phyloP scores from a whole-genome alignment of 2,888 invertebrate genomes.

The Poecilus cupreus region DNA sequence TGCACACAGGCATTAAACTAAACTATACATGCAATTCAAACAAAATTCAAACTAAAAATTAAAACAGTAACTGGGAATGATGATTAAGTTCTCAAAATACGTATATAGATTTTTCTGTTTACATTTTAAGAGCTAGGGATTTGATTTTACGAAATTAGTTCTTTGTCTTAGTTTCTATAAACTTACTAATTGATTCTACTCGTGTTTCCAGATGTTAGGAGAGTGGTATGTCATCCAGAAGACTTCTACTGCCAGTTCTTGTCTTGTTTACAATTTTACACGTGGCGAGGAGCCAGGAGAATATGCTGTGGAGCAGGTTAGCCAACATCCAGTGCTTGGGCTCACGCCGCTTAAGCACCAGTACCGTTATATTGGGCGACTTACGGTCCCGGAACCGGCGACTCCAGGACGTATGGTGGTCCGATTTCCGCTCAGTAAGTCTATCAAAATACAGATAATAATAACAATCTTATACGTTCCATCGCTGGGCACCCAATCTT shows the following conservation, averaged over 20 bases:
- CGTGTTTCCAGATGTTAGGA: slow-evolving; percentile 79
- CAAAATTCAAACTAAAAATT: too few species aligned
- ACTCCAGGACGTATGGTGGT: slow-evolving; percentile 84
- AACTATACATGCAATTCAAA: too few species aligned
- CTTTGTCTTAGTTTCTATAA: too few species aligned
- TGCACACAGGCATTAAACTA: too few species aligned
- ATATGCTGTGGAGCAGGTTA: slow-evolving; percentile 82
- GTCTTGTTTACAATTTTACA: slow-evolving; percentile 87
- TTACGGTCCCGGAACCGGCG: slow-evolving; percentile 79
- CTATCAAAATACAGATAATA: slow-evolving; percentile 6
- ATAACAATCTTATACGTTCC: too few species aligned
- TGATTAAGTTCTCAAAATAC: too few species aligned
- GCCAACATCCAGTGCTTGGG: slow-evolving; percentile 81
- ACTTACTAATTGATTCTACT: slow-evolving; percentile 47
- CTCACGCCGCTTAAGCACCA: slow-evolving; percentile 86
- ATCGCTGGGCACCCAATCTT: too few species aligned
- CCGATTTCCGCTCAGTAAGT: slow-evolving; percentile 87
- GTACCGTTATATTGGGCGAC: slow-evolving; percentile 84
- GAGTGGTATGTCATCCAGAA: slow-evolving; percentile 89
- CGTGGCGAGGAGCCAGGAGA: slow-evolving; percentile 80
- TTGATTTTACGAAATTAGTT: too few species aligned
- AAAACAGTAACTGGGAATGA: too few species aligned
- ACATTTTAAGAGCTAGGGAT: too few species aligned
- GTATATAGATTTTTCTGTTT: too few species aligned
- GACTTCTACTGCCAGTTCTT: slow-evolving; percentile 86